Evolutionary conservation across 2,888 invertebrate species (phyloP).

Genomic region (Hypselothyrea guttata): DNA sequence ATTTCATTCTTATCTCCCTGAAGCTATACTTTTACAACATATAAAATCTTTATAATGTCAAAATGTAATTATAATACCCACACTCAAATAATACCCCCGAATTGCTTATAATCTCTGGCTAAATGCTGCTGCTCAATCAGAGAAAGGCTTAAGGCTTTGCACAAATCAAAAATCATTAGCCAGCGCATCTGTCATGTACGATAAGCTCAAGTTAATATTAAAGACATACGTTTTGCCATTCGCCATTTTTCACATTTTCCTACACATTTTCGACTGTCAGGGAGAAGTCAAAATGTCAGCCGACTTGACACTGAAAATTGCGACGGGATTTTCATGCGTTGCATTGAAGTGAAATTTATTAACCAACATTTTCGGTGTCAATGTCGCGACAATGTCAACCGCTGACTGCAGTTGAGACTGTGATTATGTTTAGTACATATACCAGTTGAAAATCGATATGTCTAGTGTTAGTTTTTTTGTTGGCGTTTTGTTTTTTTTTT

Average conservation of each 20-base stretch:
- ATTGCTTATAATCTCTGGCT: no score
- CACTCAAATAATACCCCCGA: no score
- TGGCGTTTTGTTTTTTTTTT: slow-evolving; percentile 22
- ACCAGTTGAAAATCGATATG: background rate
- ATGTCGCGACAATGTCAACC: slow-evolving; percentile 74
- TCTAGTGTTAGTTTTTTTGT: slow-evolving; percentile 2
- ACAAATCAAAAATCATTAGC: no score
- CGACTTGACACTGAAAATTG: slow-evolving; percentile 46
- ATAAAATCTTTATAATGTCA: no score
- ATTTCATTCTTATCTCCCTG: no score
- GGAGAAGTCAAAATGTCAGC: slow-evolving; percentile 40
- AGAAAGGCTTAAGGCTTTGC: no score
- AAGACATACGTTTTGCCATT: no score
- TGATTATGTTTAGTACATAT: slow-evolving; percentile 10
- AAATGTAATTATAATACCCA: no score
- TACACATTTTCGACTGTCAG: background rate
- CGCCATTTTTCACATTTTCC: background rate
- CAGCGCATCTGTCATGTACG: no score
- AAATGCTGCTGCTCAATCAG: no score
- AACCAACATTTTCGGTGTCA: slow-evolving; percentile 69
- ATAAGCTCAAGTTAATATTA: no score
- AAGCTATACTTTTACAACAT: no score
- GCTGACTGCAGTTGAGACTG: slow-evolving; percentile 19
- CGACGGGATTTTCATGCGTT: slow-evolving; percentile 33
- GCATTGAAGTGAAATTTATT: slow-evolving; percentile 53